Conservation (phyloP, 2,797 vertebrate species). For the Notamacropus eugenii region DNA sequence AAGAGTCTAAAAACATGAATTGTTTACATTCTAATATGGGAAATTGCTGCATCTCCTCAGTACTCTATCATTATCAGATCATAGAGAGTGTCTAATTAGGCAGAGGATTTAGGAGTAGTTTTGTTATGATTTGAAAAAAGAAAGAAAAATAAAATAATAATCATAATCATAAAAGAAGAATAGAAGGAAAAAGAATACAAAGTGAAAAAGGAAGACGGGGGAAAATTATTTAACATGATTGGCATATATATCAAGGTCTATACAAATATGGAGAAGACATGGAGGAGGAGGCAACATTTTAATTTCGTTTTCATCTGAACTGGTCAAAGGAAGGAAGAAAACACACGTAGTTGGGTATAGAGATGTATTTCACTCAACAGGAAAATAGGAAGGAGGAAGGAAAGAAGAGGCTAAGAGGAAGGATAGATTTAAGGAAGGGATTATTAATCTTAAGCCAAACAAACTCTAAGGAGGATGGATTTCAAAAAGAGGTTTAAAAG, state of each 20-base stretch:
- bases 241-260: not conserved
- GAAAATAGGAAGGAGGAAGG: not conserved
- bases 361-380: not conserved
- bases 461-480: not conserved
- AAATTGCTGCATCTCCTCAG: not conserved
- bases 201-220: not conserved
- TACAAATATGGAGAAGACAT: not conserved
- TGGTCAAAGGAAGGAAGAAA: not conserved
- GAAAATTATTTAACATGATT: not conserved
- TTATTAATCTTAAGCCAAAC: not conserved
- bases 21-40: not conserved
- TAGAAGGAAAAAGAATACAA: not conserved
- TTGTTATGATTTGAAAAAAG: not conserved
- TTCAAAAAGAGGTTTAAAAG: not conserved
- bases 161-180: not conserved
- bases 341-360: not conserved
- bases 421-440: not conserved
- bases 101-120: not conserved
- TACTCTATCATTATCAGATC: not conserved
- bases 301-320: no score
- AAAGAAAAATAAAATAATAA: not conserved
- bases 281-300: not conserved
- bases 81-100: not conserved
- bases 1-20: not conserved
- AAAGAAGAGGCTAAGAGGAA: not conserved